Evolutionary conservation across 2,797 vertebrate genomes (phyloP).

Genomic region (Passerculus sandwichensis): DNA sequence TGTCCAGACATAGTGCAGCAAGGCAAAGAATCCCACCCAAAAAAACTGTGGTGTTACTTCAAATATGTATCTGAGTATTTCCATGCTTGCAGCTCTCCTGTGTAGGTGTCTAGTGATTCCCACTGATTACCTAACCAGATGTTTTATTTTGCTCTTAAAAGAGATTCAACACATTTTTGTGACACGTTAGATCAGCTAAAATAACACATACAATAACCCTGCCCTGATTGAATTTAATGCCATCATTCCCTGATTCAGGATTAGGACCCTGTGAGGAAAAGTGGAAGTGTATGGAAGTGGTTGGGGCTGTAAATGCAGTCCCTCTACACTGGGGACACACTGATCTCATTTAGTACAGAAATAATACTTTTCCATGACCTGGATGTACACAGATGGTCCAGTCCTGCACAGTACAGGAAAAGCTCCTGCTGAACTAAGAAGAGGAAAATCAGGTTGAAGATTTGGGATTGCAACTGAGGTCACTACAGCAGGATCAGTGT

Average conservation of each 20-base stretch:
- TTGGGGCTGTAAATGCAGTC: background rate
- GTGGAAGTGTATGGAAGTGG: background rate
- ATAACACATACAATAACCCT: background rate
- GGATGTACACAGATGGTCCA: background rate
- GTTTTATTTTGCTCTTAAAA: background rate
- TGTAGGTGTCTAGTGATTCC: slow-evolving; percentile 46
- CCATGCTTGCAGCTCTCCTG: slow-evolving; percentile 12
- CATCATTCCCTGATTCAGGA: background rate
- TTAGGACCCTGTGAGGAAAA: background rate
- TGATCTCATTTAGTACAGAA: background rate
- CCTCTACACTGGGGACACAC: background rate
- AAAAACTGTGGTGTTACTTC: slow-evolving; percentile 34
- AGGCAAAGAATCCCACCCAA: slow-evolving; percentile 8
- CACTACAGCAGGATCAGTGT: background rate
- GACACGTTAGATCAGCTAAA: background rate
- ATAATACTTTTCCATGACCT: background rate
- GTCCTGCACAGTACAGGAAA: background rate
- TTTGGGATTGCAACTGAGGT: background rate
- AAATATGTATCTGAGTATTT: background rate
- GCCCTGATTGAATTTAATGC: background rate
- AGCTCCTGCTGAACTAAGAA: background rate
- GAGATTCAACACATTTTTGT: background rate
- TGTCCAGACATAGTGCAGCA: slow-evolving; percentile 3
- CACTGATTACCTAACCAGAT: slow-evolving; percentile 41
- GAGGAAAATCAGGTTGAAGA: background rate